Conservation (phyloP, 2,888 invertebrate species). For the Phaonia tiefii region DNA sequence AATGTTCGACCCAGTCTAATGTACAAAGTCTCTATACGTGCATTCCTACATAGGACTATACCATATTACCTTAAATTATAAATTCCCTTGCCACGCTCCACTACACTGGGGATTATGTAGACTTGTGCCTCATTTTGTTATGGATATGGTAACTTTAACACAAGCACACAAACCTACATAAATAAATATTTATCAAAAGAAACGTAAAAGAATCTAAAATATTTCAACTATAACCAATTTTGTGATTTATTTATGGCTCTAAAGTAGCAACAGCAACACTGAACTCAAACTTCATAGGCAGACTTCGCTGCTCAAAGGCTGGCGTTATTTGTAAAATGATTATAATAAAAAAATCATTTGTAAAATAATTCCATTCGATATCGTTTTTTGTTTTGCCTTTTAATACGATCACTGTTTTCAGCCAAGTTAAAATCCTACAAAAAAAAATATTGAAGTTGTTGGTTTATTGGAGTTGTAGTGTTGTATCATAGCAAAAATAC, state of each 20-base stretch:
- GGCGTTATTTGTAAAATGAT: slow-evolving; percentile 43
- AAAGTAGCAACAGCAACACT: not conserved
- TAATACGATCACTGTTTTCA: not conserved
- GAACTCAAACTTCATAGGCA: not conserved
- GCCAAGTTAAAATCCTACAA: no score
- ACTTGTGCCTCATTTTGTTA: no score
- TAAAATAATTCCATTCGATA: slow-evolving; percentile 2
- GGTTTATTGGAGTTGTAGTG: not conserved
- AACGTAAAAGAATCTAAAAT: slow-evolving; percentile 30
- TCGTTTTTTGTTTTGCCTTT: not conserved
- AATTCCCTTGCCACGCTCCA: no score
- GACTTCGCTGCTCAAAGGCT: not conserved
- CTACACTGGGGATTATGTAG: no score
- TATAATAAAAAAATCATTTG: slow-evolving; percentile 44
- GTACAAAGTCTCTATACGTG: no score
- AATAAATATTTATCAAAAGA: not conserved
- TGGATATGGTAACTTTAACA: slow-evolving; percentile 1
- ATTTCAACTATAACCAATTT: slow-evolving; percentile 46
- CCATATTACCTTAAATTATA: no score
- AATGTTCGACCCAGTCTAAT: no score
- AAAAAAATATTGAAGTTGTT: no score
- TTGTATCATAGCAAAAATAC: not conserved
- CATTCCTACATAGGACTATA: no score
- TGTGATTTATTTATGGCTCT: slow-evolving; percentile 46
- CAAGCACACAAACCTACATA: not conserved